Evolutionary conservation across 2,888 invertebrate genomes (phyloP).

Genomic region (Sthenelais limicola): DNA sequence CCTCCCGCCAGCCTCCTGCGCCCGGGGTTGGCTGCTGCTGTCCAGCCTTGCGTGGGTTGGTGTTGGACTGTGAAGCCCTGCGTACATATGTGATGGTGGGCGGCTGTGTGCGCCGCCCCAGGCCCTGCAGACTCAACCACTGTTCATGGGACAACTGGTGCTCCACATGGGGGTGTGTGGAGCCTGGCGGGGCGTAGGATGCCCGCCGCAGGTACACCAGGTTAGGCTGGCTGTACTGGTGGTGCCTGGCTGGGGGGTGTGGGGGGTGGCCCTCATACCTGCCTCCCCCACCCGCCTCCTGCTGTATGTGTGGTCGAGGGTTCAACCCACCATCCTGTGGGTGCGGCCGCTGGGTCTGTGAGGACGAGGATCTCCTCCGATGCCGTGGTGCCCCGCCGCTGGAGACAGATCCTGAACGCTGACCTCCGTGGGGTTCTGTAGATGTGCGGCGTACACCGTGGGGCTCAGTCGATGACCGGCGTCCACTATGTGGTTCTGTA

Average conservation of each 20-base stretch:
- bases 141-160: slow-evolving; percentile 25
- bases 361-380: too few species aligned
- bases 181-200: slow-evolving; percentile 15
- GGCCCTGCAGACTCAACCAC: slow-evolving; percentile 13
- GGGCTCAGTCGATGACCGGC: background rate
- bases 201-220: slow-evolving; percentile 31
- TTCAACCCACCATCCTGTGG: background rate
- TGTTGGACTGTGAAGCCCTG: slow-evolving; percentile 12
- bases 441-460: slow-evolving; percentile 6
- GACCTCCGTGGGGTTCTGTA: too few species aligned
- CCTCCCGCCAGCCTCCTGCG: background rate
- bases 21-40: too few species aligned
- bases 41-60: background rate
- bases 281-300: background rate
- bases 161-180: background rate
- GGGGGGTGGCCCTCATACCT: background rate
- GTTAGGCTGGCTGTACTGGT: background rate
- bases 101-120: slow-evolving; percentile 1
- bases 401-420: too few species aligned
- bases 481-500: background rate
- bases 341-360: background rate
- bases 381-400: too few species aligned
- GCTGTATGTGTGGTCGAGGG: background rate
- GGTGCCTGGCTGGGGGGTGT: slow-evolving; percentile 4
- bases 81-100: slow-evolving; percentile 21